Percentiles rank a stretch among this genome's conserved stretches.
Evolutionary conservation across 2,797 vertebrate species (phyloP).

Genomic region (Peromyscus eremicus): DNA sequence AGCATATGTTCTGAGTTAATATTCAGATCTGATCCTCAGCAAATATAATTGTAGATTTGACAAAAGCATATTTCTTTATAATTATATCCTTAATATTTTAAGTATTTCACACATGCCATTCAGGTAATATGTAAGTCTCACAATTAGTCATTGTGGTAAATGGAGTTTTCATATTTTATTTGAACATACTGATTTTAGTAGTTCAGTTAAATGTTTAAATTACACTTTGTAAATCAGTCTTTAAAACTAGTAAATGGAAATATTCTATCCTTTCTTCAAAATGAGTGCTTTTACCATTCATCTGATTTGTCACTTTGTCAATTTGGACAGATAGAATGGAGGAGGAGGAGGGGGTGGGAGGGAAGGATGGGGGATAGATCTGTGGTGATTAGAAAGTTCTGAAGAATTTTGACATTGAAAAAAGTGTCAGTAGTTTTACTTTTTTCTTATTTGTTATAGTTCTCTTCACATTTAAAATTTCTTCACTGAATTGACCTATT

Average conservation of each 20-base stretch:
- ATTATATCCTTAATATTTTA: neutral
- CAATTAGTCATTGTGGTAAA: neutral
- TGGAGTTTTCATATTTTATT: slow-evolving; percentile 42
- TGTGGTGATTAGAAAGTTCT: neutral
- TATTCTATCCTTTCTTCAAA: neutral
- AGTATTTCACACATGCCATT: slow-evolving; percentile 7
- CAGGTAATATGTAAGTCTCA: slow-evolving; percentile 13
- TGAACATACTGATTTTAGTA: neutral
- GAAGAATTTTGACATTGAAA: slow-evolving; percentile 9
- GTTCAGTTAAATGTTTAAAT: slow-evolving; percentile 22
- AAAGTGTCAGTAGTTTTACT: neutral
- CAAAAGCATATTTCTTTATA: slow-evolving; percentile 45
- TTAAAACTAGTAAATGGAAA: slow-evolving; percentile 11
- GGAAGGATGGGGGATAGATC: neutral
- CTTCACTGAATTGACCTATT: neutral
- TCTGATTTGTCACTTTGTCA: slow-evolving; percentile 22
- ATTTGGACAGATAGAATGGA: slow-evolving; percentile 12
- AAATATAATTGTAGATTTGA: neutral
- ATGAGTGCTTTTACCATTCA: slow-evolving; percentile 48
- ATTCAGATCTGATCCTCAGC: neutral
- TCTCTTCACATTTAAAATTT: slow-evolving; percentile 1
- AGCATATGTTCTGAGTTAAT: neutral
- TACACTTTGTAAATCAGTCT: slow-evolving; percentile 15
- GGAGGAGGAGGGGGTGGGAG: neutral
- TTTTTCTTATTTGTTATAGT: neutral